Percentiles rank a stretch among this genome's conserved stretches.
These are phyloP conservation scores for Drosophila paulistorum DNA, from an alignment of 1,140 invertebrate genomes.

Conservation along the genomic window DNA sequence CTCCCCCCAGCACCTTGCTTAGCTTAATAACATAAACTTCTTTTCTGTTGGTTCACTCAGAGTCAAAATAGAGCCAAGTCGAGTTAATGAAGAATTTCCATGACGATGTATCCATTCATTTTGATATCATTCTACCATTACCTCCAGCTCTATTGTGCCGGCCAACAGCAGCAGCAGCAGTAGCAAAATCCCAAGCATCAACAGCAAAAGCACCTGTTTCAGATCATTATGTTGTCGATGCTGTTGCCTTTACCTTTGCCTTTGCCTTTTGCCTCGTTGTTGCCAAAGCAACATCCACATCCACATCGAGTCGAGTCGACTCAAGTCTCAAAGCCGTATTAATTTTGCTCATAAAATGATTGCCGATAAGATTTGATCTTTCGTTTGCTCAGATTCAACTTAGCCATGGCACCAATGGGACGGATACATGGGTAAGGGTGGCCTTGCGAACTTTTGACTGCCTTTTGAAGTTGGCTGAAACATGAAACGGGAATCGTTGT, in stretches of 20 bases:
- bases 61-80: constrained; percentile 42
- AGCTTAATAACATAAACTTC: constrained; percentile 81
- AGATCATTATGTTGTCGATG: constrained; percentile 62
- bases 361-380: constrained; percentile 79
- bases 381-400: constrained; percentile 52
- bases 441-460: constrained; percentile 34
- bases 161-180: constrained; percentile 8
- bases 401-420: not conserved
- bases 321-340: constrained; percentile 56
- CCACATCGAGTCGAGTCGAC: constrained; percentile 56
- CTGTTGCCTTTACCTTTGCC: no score
- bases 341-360: constrained; percentile 75
- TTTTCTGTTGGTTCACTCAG: constrained; percentile 55
- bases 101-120: constrained; percentile 73
- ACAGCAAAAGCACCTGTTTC: constrained; percentile 46
- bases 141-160: not conserved
- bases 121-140: constrained; percentile 45
- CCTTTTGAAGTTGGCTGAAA: constrained; percentile 43
- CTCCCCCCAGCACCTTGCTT: not conserved
- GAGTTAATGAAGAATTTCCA: constrained; percentile 83
- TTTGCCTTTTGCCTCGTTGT: constrained; percentile 30
- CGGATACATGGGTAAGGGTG: no score
- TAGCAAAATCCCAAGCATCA: no score
- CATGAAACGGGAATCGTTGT: not conserved
- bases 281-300: constrained; percentile 54